phyloP scores from a whole-genome alignment of 2,888 invertebrate genomes.

The Sphaerophoria rueppellii region DNA sequence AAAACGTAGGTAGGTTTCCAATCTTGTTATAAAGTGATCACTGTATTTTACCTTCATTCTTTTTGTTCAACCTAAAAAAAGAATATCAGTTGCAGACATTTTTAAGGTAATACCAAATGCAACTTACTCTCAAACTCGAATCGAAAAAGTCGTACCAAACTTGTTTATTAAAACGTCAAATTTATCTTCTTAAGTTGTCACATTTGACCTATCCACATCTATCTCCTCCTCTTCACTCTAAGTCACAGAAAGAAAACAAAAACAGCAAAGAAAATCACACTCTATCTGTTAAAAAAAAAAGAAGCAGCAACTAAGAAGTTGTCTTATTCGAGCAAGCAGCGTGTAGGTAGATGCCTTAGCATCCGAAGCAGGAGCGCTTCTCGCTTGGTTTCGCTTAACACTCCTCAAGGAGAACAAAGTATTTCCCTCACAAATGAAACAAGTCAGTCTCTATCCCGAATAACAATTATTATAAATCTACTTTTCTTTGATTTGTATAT shows the following conservation, averaged over 20 bases:
- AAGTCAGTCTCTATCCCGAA: constrained; percentile 36
- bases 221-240: constrained; percentile 18
- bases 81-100: constrained; percentile 25
- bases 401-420: constrained; percentile 17
- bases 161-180: constrained; percentile 35
- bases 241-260: constrained; percentile 1
- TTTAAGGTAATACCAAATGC: constrained; percentile 36
- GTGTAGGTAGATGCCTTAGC: background rate
- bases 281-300: too few species aligned
- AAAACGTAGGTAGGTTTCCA: too few species aligned
- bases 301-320: too few species aligned
- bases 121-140: constrained; percentile 13
- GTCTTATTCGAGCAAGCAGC: too few species aligned
- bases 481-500: constrained; percentile 40
- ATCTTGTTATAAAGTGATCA: too few species aligned
- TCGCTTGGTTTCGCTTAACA: constrained; percentile 15
- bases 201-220: constrained; percentile 42
- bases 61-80: constrained; percentile 1
- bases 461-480: constrained; percentile 37
- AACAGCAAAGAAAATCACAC: too few species aligned
- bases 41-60: background rate
- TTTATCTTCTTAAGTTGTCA: constrained; percentile 43
- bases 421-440: constrained; percentile 36
- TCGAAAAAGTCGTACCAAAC: background rate
- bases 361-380: constrained; percentile 1